Conservation (phyloP, 2,888 invertebrate genomes). For the Drosophila cognata region DNA sequence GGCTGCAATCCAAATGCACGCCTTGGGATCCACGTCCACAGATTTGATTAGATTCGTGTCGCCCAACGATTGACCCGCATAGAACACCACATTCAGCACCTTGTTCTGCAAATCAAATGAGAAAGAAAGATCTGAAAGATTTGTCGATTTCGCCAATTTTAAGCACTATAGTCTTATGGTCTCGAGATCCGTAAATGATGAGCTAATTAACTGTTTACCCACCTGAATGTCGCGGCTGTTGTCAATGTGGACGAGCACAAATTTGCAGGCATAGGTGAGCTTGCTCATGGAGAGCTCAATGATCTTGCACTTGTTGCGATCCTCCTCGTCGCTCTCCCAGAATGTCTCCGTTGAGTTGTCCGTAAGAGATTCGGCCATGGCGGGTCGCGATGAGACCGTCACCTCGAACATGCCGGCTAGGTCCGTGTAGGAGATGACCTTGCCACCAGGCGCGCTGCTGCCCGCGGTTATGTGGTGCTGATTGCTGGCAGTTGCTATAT, state of each 20-base stretch:
- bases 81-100: slow-evolving; percentile 93
- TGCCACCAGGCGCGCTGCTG: slow-evolving; percentile 65
- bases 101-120: slow-evolving; percentile 89
- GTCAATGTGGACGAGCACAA: slow-evolving; percentile 95
- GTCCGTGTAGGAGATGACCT: slow-evolving; percentile 82
- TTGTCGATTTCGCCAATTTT: neutral
- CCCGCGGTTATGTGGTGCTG: slow-evolving; percentile 1
- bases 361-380: slow-evolving; percentile 96
- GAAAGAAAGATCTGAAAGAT: neutral
- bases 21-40: slow-evolving; percentile 93
- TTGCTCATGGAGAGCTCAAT: slow-evolving; percentile 89
- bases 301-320: slow-evolving; percentile 95
- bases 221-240: slow-evolving; percentile 96
- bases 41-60: slow-evolving; percentile 92
- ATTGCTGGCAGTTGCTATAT: slow-evolving; percentile 53
- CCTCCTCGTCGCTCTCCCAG: slow-evolving; percentile 99
- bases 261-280: slow-evolving; percentile 85
- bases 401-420: slow-evolving; percentile 85
- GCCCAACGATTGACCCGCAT: slow-evolving; percentile 92
- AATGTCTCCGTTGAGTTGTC: slow-evolving; percentile 99
- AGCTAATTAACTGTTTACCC: slow-evolving; percentile 72
- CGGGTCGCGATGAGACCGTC: slow-evolving; percentile 96
- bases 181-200: neutral
- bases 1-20: slow-evolving; percentile 96
- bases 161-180: neutral